Evolutionary conservation across 2,113 vertebrate species (phyloP).

Genomic region (Catharus fuscescens): DNA sequence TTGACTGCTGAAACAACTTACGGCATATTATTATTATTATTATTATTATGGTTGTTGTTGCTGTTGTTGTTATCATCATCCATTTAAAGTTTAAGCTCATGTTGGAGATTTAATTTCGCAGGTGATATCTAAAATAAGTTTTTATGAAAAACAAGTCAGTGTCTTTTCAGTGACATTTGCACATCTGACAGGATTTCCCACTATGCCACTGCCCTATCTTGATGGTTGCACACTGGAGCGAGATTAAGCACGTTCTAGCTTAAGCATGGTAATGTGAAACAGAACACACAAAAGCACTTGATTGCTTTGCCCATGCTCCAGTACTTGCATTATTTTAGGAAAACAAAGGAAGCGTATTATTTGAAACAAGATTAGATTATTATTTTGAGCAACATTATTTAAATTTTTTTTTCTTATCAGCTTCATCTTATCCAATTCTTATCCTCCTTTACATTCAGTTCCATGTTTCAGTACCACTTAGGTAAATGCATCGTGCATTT

Average conservation of each 20-base stretch:
- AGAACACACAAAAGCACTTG: not conserved
- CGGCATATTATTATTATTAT: not conserved
- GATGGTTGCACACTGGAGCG: not conserved
- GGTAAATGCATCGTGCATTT: not conserved
- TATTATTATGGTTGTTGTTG: not conserved
- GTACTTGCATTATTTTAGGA: not conserved
- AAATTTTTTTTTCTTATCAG: not conserved
- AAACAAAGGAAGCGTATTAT: not conserved
- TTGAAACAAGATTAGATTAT: not conserved
- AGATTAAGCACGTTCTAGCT: not conserved
- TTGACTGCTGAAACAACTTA: not conserved
- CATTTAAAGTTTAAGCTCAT: not conserved
- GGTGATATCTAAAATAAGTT: not conserved
- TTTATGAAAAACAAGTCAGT: not conserved
- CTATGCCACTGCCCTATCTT: not conserved
- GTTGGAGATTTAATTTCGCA: not conserved
- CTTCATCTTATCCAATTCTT: not conserved
- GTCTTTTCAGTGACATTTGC: not conserved
- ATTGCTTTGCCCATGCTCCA: not conserved
- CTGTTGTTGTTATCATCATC: no score
- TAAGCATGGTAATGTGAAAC: not conserved
- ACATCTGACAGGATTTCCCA: not conserved
- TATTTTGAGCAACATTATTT: not conserved
- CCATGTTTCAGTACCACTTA: not conserved
- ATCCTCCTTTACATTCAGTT: not conserved